Base-by-base conservation (phyloP, 2,797 vertebrate species). In the Rallus crepitans region DNA sequence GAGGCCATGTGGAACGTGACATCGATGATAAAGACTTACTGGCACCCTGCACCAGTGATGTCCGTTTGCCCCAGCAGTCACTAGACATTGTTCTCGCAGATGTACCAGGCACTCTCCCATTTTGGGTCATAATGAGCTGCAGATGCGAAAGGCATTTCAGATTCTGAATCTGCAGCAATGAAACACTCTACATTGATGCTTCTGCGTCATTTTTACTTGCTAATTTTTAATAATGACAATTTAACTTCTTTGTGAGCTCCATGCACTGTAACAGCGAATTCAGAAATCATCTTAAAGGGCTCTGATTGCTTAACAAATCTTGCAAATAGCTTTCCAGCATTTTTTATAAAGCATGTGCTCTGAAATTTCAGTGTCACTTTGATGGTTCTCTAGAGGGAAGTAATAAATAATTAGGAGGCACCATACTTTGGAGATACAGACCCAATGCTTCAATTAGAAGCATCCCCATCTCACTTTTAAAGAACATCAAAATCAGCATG, bases 211-310 rank as follows among this genome's bases (percentile, higher is more conserved):
- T 96, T 97, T 94, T 85, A 81, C 65, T 92, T 90, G 70, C 86
- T 96, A 90, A 91, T 94, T 94, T 96, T 97, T 95, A 97, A 96
- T 94, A 96, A 95, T 76, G 77, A 92, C 71, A 94, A 94, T 96
- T 97, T 91, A 91, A 97, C 82, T 65, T 90, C 91, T 92, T 90
- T 90, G 91, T 96, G 82, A 0, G 1, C 59, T 87, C 71, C 85
- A 45, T 68, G 63, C 59, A 90, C 86, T 88, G 59, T 71, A 95
- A 93, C 4, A 15, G 83, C 78, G 78, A 82, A 94, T 92, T 97
- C 81, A 84, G 87, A 95, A 94, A 72, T 81, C 84, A 72, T 84
- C 84, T 78, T 87, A 87, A 97, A 97, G 90, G 88, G 48, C 45
- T 90, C 59, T 92, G 94, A 94, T 92, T 96, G 91, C 95, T 95